Evolutionary conservation across 2,888 invertebrate species (phyloP).

Genomic region (Tridacna gigas): DNA sequence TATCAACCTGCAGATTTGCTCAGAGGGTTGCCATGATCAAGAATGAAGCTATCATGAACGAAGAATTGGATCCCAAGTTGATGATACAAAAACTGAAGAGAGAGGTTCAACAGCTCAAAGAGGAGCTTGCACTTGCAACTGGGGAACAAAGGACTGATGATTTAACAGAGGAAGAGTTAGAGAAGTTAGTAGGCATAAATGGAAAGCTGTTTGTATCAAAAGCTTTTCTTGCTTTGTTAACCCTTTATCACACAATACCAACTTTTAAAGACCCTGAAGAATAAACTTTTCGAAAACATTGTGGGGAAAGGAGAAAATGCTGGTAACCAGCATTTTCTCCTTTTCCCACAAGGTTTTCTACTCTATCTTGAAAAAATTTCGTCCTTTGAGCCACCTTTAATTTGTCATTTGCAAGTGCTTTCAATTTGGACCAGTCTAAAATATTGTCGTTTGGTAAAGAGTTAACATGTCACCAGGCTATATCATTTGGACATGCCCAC

Average conservation of each 20-base stretch:
- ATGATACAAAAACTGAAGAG: conserved; percentile 83
- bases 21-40: conserved; percentile 85
- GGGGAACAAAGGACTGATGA: conserved; percentile 83
- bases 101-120: conserved; percentile 82
- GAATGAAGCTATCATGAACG: conserved; percentile 85
- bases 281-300: not conserved
- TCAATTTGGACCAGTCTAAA: no score
- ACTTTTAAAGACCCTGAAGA: not conserved
- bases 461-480: no score
- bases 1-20: conserved; percentile 85
- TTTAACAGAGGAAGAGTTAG: conserved; percentile 80
- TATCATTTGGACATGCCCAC: no score
- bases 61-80: conserved; percentile 84
- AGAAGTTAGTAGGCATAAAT: conserved; percentile 66
- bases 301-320: not conserved
- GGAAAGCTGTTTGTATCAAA: not conserved
- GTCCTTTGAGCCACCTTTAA: no score
- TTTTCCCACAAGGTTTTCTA: not conserved
- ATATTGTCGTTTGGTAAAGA: no score
- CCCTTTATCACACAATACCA: not conserved
- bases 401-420: no score
- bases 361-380: not conserved
- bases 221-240: not conserved
- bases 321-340: not conserved
- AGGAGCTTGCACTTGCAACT: conserved; percentile 82